Evolutionary conservation across 2,797 vertebrate species (phyloP).

Genomic region (Smutsia temminckii): DNA sequence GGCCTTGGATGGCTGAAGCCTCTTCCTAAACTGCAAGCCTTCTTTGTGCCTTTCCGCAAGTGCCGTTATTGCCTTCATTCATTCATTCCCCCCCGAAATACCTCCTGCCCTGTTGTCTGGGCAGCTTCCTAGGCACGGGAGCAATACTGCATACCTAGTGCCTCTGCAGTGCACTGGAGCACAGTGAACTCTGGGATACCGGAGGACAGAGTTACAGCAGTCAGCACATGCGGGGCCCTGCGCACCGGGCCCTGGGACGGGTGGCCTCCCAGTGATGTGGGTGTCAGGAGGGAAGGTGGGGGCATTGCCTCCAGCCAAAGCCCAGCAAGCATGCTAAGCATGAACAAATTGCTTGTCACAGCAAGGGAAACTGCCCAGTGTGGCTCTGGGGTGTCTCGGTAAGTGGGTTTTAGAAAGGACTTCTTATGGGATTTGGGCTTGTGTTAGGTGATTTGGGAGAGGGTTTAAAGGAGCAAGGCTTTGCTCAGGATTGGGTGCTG

Average conservation of each 20-base stretch:
- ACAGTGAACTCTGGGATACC: too few relatives aligned
- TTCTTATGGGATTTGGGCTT: background rate
- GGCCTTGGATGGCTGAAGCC: background rate
- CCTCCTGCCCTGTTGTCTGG: background rate
- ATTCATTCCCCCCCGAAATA: background rate
- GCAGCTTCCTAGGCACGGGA: background rate
- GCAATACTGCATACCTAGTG: background rate
- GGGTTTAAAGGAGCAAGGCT: background rate
- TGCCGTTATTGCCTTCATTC: background rate
- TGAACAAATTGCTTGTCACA: background rate
- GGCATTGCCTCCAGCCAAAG: background rate
- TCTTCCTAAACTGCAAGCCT: background rate
- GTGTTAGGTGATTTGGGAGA: background rate
- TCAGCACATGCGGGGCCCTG: accelerated
- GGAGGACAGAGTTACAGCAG: background rate
- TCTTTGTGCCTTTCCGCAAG: background rate
- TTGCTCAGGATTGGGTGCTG: background rate
- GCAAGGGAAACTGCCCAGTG: background rate
- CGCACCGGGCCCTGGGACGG: too few relatives aligned
- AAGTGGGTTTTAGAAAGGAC: background rate
- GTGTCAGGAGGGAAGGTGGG: background rate
- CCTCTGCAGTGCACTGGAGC: background rate
- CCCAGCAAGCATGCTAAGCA: background rate
- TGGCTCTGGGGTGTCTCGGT: background rate
- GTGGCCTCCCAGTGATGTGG: too few relatives aligned